Conservation (phyloP, 2,888 invertebrate genomes). For the Acanthosepion lycidas region DNA sequence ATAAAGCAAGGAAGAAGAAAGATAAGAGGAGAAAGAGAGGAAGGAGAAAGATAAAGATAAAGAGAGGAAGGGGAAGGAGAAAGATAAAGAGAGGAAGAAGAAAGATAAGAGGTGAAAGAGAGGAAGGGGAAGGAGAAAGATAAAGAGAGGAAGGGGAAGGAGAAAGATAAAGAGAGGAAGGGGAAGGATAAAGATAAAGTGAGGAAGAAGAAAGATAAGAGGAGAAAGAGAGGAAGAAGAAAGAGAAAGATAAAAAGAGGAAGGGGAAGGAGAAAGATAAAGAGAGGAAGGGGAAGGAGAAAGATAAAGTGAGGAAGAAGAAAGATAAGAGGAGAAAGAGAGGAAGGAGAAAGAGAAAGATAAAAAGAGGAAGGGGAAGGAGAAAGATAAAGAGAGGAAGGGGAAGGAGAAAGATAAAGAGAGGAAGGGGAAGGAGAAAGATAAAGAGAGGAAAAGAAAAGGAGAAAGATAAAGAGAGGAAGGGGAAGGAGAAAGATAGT, state of each 20-base stretch:
- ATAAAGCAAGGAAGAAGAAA: too few relatives aligned
- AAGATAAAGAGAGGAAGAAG: background rate
- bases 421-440: background rate
- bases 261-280: background rate
- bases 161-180: background rate
- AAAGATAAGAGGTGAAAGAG: background rate
- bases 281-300: background rate
- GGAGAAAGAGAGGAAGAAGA: too few relatives aligned
- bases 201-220: too few relatives aligned
- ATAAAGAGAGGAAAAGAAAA: background rate
- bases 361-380: background rate
- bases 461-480: background rate
- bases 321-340: background rate
- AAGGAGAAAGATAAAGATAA: background rate
- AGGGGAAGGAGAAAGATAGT: background rate
- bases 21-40: background rate
- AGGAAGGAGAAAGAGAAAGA: background rate
- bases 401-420: background rate
- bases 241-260: too few relatives aligned
- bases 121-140: background rate
- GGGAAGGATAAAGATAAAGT: background rate
- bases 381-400: background rate
- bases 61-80: background rate
- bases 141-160: background rate
- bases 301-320: background rate